Base-by-base conservation (phyloP, 2,888 invertebrate species). In the Willowsia nigromaculata region DNA sequence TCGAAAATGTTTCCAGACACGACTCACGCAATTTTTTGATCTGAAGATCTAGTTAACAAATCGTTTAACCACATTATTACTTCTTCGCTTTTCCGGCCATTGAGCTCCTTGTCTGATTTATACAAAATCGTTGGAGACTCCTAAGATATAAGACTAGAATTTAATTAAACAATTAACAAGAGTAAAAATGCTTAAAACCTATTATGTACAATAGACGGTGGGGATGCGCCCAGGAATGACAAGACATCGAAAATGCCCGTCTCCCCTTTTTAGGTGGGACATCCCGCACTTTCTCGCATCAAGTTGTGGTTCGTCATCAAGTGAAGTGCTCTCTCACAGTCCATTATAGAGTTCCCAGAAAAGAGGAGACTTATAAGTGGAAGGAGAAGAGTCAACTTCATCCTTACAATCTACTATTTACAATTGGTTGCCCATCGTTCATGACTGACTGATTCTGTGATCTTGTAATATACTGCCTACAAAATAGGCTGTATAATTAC, bases 191-290 rank as follows among this genome's bases (percentile, higher is more conserved):
- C 43, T 87, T 87, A 87, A 71, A 27, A 43, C 13, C 87, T 87
- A 88, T 80, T 88, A 88, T 84, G 74, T 88, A 88, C 88, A 88
- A 80, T 40, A 81, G 33, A 71, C 43, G 84, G 80, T 85, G 85
- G 85, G 88, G 84, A 89, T 89, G 89, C 84, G 84, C 89, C 89
- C 89, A 85, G 68, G 40, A 68, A 40, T n/a, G 40, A 74, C 40
- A 11, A 74, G 43, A 74, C 71, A 9, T 22, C n/a, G 22, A 56
- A 37, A 18, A 56, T 56, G 27, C n/a, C n/a, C n/a, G n/a, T 30
- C 65, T 78, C 65, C 71, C 87, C 81, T 71, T 81, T 85, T 53
- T 15, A 7, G 25, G 88, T 65, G 74, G 83, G 78, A 53, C 88
- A 84, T 53, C 88, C 59, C 88, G 4, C 83, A 88, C 88, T 74